Conservation (phyloP, 1,140 invertebrate genomes). For the Himalopsyche phryganea region DNA sequence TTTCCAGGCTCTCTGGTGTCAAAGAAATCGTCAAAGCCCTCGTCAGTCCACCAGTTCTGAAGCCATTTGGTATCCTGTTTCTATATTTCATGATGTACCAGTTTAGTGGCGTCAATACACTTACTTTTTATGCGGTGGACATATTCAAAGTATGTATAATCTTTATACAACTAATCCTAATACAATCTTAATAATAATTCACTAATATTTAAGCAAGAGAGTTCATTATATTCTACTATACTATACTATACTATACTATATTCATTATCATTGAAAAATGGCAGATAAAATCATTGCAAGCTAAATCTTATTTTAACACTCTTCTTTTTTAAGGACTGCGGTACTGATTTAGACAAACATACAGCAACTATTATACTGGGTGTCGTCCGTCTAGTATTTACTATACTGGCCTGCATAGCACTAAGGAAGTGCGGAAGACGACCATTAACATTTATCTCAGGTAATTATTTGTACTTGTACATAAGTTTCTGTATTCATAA, state of each 20-base stretch:
- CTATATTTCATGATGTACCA: constrained; percentile 71
- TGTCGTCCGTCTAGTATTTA: constrained; percentile 58
- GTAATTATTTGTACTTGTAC: constrained; percentile 38
- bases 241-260: too few species aligned
- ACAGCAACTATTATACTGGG: constrained; percentile 67
- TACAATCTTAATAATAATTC: too few species aligned
- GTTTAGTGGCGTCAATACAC: constrained; percentile 70
- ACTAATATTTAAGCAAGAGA: too few species aligned
- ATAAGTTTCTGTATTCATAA: too few species aligned
- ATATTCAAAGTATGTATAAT: constrained; percentile 59
- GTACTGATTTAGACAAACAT: constrained; percentile 59
- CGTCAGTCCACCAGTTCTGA: constrained; percentile 59
- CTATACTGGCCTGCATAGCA: constrained; percentile 59
- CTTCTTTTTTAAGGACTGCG: constrained; percentile 56
- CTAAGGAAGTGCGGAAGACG: constrained; percentile 62
- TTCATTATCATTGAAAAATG: too few species aligned
- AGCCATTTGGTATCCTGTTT: constrained; percentile 62
- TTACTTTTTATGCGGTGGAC: constrained; percentile 76
- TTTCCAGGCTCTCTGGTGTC: constrained; percentile 48
- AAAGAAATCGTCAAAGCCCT: constrained; percentile 57
- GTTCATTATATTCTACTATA: too few species aligned
- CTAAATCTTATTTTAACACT: too few species aligned
- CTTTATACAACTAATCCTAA: too few species aligned
- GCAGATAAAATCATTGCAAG: too few species aligned
- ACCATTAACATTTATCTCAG: constrained; percentile 65